phyloP scores from a whole-genome alignment of 92 coral and sea anemone species.

The Epizoanthus scotinus region DNA sequence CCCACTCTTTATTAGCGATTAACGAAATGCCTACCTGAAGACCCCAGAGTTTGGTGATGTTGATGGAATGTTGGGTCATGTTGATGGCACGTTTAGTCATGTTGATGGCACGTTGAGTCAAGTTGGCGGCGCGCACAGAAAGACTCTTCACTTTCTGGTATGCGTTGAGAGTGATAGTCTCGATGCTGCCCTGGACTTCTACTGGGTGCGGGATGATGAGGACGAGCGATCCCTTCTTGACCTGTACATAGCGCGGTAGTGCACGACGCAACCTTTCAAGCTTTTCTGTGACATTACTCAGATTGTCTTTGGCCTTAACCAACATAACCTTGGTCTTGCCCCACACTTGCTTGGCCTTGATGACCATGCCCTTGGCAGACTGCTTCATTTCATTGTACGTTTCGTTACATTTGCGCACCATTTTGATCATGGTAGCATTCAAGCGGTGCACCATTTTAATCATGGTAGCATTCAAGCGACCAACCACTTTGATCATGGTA shows the following conservation, averaged over 20 bases:
- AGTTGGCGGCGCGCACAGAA: constrained; percentile 47
- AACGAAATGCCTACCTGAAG: not conserved
- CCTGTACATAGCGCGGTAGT: constrained; percentile 65
- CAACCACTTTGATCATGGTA: no score
- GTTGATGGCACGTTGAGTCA: constrained; percentile 65
- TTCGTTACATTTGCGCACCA: not conserved
- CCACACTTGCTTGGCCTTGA: constrained; percentile 16
- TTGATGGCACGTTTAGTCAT: no score
- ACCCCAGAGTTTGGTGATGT: constrained; percentile 50
- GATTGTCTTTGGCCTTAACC: constrained; percentile 5
- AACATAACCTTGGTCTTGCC: constrained; percentile 18
- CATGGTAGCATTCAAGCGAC: constrained; percentile 46
- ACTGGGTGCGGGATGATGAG: constrained; percentile 71
- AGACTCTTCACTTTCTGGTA: constrained; percentile 60
- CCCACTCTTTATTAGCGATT: not conserved
- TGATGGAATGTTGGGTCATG: no score
- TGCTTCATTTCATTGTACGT: constrained; percentile 2
- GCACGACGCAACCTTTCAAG: constrained; percentile 47
- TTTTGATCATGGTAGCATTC: constrained; percentile 41
- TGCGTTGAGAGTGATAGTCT: constrained; percentile 51
- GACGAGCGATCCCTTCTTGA: constrained; percentile 61
- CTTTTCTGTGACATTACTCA: constrained; percentile 12
- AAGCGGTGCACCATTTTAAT: no score
- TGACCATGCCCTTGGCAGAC: not conserved
- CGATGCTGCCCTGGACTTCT: constrained; percentile 54